Evolutionary conservation across 2,113 vertebrate species (phyloP), one percentile per base, ranked within the genome.

Genomic region (Nothocercus julius): DNA sequence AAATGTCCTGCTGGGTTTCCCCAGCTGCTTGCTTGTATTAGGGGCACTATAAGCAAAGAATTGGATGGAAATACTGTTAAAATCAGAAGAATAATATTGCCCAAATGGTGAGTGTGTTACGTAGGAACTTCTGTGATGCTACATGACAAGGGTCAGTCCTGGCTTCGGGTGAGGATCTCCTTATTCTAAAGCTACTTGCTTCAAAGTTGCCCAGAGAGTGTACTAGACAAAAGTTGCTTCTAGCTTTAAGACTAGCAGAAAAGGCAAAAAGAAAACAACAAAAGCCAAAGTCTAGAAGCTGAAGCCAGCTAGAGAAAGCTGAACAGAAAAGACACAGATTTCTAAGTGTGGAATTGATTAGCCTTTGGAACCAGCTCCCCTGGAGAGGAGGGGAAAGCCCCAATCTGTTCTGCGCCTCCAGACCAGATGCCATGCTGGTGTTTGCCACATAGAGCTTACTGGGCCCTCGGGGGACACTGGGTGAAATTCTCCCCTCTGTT

Each of bases 261-360:
- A 93, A 84, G 51, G 36, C 54, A 94, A 84, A 96, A 92, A 58
- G 13, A 58, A 61, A 56, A 68, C 74, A 67, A 44, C 10, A 28
- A 47, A 85, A 6, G 7, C 53, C 8, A 72, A 70, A 56, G 14
- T 70, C 75, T 92, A 76, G 63, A 87, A 95, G 54, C 63, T 95
- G 87, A 85, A 95, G 75, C 67, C 81, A 95, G 70, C 75, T 78
- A 95, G 63, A 87, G 74, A 93, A 95, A 87, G 69, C 62, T 24
- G 92, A 96, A 96, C 87, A 85, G 89, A 87, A 93, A 95, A 63
- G 34, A 36, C 15, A 9, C 94, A 93, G 89, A 95, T 94, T 95
- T 93, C 44, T 76, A 62, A 91, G 78, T 80, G 75, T 95, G 96
- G 94, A 93, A 89, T 44, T 92, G 70, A 97, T 97, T 95, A 97